These are phyloP conservation scores for Andrena cerasifolii DNA, from an alignment of 1,140 invertebrate genomes.

Conservation along the genomic window DNA sequence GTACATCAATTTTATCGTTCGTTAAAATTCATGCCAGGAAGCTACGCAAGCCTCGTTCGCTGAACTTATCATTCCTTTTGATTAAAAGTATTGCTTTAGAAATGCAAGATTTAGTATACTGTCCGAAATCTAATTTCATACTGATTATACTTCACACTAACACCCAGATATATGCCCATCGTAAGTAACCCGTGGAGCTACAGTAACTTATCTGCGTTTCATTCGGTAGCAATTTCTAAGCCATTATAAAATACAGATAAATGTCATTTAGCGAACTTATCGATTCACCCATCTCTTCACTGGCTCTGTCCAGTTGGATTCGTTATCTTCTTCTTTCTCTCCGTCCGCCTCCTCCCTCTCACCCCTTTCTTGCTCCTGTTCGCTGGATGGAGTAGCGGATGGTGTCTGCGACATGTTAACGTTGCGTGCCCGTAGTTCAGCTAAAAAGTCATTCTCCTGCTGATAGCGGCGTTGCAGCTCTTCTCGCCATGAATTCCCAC, in stretches of 20 bases:
- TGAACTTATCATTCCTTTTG: slow-evolving; percentile 7
- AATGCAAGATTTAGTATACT: slow-evolving; percentile 47
- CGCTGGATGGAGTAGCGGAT: slow-evolving; percentile 74
- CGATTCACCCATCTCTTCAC: slow-evolving; percentile 88
- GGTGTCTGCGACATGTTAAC: slow-evolving; percentile 70
- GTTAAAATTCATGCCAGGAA: slow-evolving; percentile 17
- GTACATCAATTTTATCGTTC: neutral
- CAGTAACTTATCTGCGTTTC: slow-evolving; percentile 34
- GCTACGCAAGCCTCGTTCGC: neutral
- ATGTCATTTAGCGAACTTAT: slow-evolving; percentile 75
- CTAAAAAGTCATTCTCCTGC: slow-evolving; percentile 86
- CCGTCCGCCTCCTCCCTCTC: slow-evolving; percentile 78
- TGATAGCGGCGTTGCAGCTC: slow-evolving; percentile 85
- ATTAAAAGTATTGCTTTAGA: slow-evolving; percentile 48
- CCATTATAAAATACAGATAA: slow-evolving; percentile 24
- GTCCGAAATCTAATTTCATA: slow-evolving; percentile 46
- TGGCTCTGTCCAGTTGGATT: slow-evolving; percentile 87
- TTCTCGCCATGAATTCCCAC: slow-evolving; percentile 84
- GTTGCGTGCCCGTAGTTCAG: slow-evolving; percentile 84
- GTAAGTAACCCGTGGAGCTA: slow-evolving; percentile 32
- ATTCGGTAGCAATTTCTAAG: slow-evolving; percentile 40
- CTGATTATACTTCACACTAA: slow-evolving; percentile 55
- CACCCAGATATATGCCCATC: slow-evolving; percentile 56
- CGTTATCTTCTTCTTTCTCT: slow-evolving; percentile 83
- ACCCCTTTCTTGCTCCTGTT: slow-evolving; percentile 79